phyloP scores from a whole-genome alignment of 1,140 invertebrate species.

The Lepidotrigona ventralis region DNA sequence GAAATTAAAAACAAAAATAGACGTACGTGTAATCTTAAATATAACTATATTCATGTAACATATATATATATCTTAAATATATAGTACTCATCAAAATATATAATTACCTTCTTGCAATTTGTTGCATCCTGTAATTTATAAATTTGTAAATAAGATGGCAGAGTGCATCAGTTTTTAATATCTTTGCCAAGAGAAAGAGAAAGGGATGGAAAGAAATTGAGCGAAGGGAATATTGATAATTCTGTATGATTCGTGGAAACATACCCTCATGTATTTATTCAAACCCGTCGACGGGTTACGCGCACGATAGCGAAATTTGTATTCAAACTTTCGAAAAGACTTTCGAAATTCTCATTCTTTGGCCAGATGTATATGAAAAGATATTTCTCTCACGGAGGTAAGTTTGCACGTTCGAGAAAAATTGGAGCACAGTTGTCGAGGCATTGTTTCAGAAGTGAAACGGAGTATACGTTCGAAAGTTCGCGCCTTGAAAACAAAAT shows the following conservation, averaged over 20 bases:
- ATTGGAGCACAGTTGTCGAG: background rate
- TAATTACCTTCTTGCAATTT: too few species aligned
- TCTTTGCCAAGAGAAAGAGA: too few species aligned
- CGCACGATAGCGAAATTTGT: background rate
- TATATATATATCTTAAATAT: too few species aligned
- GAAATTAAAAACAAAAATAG: too few species aligned
- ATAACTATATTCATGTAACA: too few species aligned
- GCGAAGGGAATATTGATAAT: background rate
- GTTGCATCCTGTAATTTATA: background rate
- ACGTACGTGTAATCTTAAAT: too few species aligned
- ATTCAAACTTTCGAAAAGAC: background rate
- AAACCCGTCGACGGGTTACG: background rate
- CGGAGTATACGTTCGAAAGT: background rate
- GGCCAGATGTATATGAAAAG: background rate
- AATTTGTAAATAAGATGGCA: background rate
- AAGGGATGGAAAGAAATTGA: too few species aligned
- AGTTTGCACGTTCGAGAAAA: background rate
- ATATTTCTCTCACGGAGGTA: background rate
- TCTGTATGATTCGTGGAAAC: background rate
- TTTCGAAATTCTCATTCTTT: background rate
- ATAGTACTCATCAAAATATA: too few species aligned
- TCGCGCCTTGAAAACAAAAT: background rate
- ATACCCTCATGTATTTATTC: slow-evolving; percentile 35
- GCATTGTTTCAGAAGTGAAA: background rate
- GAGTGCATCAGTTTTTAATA: background rate